Evolutionary conservation across 1,140 invertebrate genomes (phyloP), one percentile per base, ranked within the genome.

Genomic region (Zophobas atratus): DNA sequence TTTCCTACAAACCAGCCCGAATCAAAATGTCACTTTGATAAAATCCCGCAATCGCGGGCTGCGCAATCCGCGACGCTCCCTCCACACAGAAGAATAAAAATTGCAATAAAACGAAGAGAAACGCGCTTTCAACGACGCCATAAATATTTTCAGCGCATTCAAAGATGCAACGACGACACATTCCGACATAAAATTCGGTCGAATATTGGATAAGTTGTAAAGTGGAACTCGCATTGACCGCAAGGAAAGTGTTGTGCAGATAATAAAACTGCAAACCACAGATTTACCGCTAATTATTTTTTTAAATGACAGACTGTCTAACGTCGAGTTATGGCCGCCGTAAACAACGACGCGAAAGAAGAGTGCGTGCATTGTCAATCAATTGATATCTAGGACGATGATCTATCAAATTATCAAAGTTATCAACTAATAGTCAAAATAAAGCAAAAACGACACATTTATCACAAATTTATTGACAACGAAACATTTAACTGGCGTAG

Each of bases 241-340:
- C 71, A 74, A 55, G 71, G 51, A 74, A 74, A 74, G 49, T 74
- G 71, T 74, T 55, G 43, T 55, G 38, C 34, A 55, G 71, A 48
- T 74, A 74, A 74, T 74, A 74, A 74, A 74, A 74, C 39, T 55
- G 36, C 33, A 74, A 55, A 51, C 71, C 71, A 41, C 71, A 74
- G 49, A 74, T 55, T 74, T 35, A 48, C 71, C 71, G 32, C 71
- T 74, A 74, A 74, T 74, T 74, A 74, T 74, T 74, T 74, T 74
- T 74, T 56, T 55, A 74, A 74, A 49, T 51, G 49, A 51, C 49
- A 51, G 49, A 51, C 49, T n/a, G 4, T 51, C 49, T 20, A 20
- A 4, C 49, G 20, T 20, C 49, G 49, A 51, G 49, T 51, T 51
- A 51, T 51, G 3, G 49, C 49, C n/a, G 49, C 20, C 49, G 49